Conservation (phyloP, 2,888 invertebrate species). For the Chymomyza amoena region DNA sequence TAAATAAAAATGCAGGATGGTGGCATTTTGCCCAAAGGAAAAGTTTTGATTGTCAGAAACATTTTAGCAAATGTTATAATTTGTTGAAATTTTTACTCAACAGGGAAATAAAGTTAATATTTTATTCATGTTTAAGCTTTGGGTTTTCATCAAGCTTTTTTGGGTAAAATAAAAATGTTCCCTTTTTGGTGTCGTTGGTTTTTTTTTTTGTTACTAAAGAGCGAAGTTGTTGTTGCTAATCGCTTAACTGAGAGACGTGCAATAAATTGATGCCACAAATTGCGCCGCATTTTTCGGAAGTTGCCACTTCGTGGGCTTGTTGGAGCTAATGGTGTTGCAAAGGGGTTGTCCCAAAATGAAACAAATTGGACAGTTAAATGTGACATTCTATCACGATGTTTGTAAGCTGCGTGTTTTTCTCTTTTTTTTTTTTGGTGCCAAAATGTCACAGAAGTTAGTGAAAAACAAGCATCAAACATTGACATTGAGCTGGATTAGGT, state of each 20-base stretch:
- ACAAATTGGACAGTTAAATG: neutral
- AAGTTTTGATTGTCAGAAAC: neutral
- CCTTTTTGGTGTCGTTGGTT: neutral
- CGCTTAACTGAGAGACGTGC: neutral
- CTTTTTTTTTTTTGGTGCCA: neutral
- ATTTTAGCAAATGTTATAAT: neutral
- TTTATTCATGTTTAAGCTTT: neutral
- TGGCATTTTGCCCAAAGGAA: neutral
- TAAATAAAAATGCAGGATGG: neutral
- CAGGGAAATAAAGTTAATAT: neutral
- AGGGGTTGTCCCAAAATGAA: neutral
- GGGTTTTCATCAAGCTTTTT: neutral
- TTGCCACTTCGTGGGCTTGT: neutral
- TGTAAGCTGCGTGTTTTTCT: neutral
- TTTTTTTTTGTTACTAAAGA: neutral
- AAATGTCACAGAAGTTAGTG: neutral
- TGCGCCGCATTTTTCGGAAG: neutral
- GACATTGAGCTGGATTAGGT: neutral
- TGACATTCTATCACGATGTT: neutral
- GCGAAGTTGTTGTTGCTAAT: neutral
- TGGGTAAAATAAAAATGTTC: neutral
- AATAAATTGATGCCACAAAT: neutral
- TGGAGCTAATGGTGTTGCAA: neutral
- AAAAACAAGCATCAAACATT: neutral
- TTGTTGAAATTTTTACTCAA: neutral